These are phyloP conservation scores for Melanotaenia trifasciata DNA, from an alignment of 2,797 vertebrate species.

Conservation along the genomic window DNA sequence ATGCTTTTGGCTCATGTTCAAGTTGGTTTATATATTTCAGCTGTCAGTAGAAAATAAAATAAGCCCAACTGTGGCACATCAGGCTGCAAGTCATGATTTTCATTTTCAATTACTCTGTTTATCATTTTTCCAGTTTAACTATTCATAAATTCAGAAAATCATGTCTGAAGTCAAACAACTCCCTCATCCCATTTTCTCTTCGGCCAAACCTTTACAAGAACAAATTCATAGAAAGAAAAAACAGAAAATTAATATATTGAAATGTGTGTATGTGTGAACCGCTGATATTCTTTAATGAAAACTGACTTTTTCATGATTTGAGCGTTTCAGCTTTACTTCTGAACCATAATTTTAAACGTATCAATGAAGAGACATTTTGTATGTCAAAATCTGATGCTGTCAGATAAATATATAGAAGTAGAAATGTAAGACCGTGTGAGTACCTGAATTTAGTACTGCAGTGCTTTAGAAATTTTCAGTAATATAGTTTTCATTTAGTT, in stretches of 20 bases:
- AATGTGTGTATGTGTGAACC: background rate
- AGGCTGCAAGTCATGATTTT: background rate
- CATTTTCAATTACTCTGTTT: background rate
- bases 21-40: too few relatives aligned
- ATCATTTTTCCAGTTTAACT: background rate
- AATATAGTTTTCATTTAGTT: background rate
- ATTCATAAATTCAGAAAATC: background rate
- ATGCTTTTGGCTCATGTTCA: too few relatives aligned
- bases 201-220: background rate
- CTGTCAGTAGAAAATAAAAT: background rate
- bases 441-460: background rate
- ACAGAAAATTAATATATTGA: background rate
- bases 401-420: background rate
- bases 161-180: background rate
- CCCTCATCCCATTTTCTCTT: background rate
- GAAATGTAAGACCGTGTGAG: background rate
- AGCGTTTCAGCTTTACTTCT: background rate
- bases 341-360: background rate
- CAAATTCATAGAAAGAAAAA: too few relatives aligned
- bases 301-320: background rate
- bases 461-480: background rate
- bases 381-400: background rate
- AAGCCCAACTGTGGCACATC: background rate
- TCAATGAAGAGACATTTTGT: too few relatives aligned
- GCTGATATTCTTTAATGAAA: background rate